Evolutionary conservation across 2,113 vertebrate species (phyloP).

Genomic region (Aplodontia rufa): DNA sequence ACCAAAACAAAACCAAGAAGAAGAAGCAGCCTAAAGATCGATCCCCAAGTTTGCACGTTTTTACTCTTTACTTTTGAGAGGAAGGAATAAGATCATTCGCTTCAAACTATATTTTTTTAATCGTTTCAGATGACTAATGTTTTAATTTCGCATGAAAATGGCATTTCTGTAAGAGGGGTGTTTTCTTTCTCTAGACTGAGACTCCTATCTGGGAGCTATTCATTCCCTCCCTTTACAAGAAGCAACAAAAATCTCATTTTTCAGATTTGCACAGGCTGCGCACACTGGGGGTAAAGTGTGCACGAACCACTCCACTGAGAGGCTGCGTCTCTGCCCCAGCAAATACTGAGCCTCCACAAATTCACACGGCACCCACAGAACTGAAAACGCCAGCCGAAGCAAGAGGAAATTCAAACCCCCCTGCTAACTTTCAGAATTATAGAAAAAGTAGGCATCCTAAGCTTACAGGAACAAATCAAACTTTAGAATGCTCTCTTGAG

Average conservation of each 20-base stretch:
- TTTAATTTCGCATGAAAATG: conserved; percentile 27
- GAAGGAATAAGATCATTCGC: not conserved
- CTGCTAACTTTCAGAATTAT: not conserved
- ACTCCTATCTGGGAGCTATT: not conserved
- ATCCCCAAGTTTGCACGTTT: not conserved
- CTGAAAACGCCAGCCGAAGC: not conserved
- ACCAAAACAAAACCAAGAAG: not conserved
- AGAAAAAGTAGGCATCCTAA: conserved; percentile 6
- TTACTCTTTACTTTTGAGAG: not conserved
- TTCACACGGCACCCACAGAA: not conserved
- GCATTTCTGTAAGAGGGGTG: not conserved
- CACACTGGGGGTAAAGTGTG: not conserved
- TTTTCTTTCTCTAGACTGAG: conserved; percentile 33
- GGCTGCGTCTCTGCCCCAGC: not conserved
- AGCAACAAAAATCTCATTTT: not conserved
- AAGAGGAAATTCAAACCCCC: not conserved
- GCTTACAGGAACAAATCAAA: conserved; percentile 26
- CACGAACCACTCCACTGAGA: not conserved
- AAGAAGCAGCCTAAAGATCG: conserved; percentile 47
- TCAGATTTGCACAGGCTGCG: not conserved
- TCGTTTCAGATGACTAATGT: not conserved
- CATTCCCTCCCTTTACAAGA: not conserved
- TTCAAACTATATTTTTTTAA: not conserved
- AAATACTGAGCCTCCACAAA: not conserved
- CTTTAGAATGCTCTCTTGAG: conserved; percentile 16